phyloP scores from a whole-genome alignment of 2,888 invertebrate genomes.

The Gastracanthus pulcherrimus region DNA sequence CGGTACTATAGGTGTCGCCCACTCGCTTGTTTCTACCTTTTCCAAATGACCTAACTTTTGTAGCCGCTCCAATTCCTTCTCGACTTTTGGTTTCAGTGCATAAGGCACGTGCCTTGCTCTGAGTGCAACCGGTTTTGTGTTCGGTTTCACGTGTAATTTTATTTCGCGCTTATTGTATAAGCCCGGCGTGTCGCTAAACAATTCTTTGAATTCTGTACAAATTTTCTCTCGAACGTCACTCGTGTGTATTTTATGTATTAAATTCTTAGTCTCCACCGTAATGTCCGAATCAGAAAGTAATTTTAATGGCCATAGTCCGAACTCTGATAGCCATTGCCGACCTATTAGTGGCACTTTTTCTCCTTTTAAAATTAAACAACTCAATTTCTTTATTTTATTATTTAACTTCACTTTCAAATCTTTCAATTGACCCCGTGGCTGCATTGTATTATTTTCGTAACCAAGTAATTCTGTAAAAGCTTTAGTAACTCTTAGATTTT shows the following conservation, averaged over 20 bases:
- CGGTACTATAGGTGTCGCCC: neutral
- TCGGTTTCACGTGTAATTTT: neutral
- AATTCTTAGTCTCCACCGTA: neutral
- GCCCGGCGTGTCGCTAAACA: neutral
- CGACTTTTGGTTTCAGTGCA: slow-evolving; percentile 1
- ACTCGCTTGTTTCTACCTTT: neutral
- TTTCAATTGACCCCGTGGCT: slow-evolving; percentile 33
- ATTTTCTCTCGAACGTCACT: neutral
- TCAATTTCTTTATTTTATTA: neutral
- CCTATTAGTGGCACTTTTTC: slow-evolving; percentile 15
- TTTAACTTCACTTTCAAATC: neutral
- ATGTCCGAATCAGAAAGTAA: neutral
- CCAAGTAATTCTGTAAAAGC: slow-evolving; percentile 28
- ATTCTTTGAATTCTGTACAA: neutral
- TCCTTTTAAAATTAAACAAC: slow-evolving; percentile 17
- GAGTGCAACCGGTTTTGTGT: neutral
- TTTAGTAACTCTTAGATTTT: slow-evolving; percentile 18
- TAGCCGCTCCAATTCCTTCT: neutral
- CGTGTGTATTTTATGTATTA: neutral
- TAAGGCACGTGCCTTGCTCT: neutral
- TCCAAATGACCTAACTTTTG: neutral
- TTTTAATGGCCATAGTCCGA: neutral
- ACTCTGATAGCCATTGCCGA: neutral
- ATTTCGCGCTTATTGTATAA: neutral
- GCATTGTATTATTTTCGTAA: slow-evolving; percentile 46